Evolutionary conservation across 2,113 vertebrate species (phyloP).

Genomic region (Elanus axillaris): DNA sequence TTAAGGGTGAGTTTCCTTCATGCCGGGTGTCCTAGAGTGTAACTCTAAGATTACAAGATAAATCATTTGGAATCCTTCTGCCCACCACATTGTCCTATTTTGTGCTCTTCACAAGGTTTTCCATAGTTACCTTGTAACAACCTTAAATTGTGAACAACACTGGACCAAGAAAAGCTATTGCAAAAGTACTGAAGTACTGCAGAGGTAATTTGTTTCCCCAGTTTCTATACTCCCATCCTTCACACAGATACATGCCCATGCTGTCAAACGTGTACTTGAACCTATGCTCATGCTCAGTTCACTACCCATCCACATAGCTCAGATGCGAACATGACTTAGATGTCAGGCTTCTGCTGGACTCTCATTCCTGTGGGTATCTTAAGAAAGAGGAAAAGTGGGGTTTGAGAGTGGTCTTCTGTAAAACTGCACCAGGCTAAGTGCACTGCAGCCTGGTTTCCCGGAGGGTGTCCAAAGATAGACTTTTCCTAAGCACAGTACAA

Average conservation of each 20-base stretch:
- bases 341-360: neutral
- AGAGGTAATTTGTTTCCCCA: neutral
- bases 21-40: neutral
- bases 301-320: neutral
- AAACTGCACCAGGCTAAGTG: neutral
- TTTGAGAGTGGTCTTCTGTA: neutral
- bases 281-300: rapidly evolving
- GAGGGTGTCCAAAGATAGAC: neutral
- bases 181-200: neutral
- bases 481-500: neutral
- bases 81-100: neutral
- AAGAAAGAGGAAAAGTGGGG: neutral
- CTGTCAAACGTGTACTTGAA: neutral
- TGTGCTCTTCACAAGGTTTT: neutral
- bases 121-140: neutral
- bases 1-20: neutral
- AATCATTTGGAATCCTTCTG: neutral
- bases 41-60: neutral
- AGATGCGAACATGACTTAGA: neutral
- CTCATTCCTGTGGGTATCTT: too few relatives aligned
- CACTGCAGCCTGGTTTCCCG: neutral
- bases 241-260: rapidly evolving
- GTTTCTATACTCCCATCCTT: neutral
- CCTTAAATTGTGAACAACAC: neutral
- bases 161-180: neutral